These are phyloP conservation scores for Omphaloscelis lunosa DNA, from an alignment of 2,888 invertebrate genomes.

Conservation along the genomic window DNA sequence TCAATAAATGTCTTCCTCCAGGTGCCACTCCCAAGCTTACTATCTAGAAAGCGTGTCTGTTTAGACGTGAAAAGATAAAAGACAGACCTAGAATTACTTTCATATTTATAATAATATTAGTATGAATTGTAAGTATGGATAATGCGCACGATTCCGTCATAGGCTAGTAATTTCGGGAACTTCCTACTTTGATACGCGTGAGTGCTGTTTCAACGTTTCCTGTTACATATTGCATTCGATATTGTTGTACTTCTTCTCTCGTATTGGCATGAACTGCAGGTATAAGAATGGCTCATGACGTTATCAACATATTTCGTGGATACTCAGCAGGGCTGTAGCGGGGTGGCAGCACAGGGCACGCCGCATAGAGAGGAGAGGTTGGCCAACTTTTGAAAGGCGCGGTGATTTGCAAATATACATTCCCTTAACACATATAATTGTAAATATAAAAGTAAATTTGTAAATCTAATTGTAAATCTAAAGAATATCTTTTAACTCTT, in stretches of 20 bases:
- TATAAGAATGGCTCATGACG: background rate
- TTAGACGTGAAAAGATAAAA: background rate
- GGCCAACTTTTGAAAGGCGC: too few relatives aligned
- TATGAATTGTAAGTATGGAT: background rate
- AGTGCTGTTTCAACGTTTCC: conserved; percentile 65
- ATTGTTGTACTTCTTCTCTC: conserved; percentile 4
- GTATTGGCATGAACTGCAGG: background rate
- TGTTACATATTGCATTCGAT: conserved; percentile 39
- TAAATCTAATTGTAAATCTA: too few relatives aligned
- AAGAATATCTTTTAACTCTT: too few relatives aligned
- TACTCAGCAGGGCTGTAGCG: background rate
- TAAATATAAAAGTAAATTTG: too few relatives aligned
- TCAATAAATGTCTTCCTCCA: background rate
- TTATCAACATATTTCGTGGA: background rate
- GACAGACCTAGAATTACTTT: background rate
- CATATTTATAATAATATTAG: background rate
- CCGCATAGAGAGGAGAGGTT: too few relatives aligned
- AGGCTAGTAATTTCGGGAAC: conserved; percentile 71
- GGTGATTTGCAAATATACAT: too few relatives aligned
- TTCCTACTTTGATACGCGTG: conserved; percentile 74
- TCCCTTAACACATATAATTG: too few relatives aligned
- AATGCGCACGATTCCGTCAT: conserved; percentile 71
- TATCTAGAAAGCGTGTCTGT: background rate
- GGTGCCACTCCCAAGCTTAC: too few relatives aligned
- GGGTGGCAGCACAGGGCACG: background rate